Evolutionary conservation across 1,140 invertebrate genomes (phyloP).

Genomic region (Drosophila lini): DNA sequence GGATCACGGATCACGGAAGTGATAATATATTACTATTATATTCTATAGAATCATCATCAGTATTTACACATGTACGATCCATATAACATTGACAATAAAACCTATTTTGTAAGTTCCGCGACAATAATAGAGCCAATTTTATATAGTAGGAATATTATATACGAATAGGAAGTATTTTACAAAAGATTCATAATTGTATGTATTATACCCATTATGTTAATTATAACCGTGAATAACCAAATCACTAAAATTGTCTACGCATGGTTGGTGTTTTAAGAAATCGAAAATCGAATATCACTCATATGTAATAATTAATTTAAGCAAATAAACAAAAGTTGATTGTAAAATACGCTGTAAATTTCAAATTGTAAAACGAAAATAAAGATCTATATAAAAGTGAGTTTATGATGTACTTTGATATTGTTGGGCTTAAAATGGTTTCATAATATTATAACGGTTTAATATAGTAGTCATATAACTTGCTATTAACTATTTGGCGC

Average conservation of each 20-base stretch:
- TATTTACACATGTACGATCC: constrained; percentile 14
- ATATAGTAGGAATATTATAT: constrained; percentile 13
- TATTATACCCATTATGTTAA: constrained; percentile 5
- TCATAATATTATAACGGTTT: background rate
- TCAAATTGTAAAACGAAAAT: constrained; percentile 31
- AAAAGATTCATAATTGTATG: constrained; percentile 8
- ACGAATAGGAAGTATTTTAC: constrained; percentile 15
- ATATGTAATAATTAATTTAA: constrained; percentile 16
- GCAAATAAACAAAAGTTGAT: constrained; percentile 44
- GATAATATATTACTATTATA: background rate
- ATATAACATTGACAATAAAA: constrained; percentile 41
- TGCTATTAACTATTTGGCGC: background rate
- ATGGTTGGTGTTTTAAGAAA: constrained; percentile 63
- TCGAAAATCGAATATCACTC: constrained; percentile 22
- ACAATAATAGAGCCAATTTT: constrained; percentile 55
- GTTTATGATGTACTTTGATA: background rate
- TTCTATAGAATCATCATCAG: background rate
- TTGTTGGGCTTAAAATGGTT: background rate
- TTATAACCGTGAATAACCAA: background rate
- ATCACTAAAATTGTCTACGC: constrained; percentile 60
- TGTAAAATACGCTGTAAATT: constrained; percentile 57
- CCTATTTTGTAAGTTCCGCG: constrained; percentile 48
- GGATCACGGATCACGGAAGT: background rate
- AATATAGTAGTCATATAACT: background rate
- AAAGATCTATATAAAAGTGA: constrained; percentile 19